These are phyloP conservation scores for Cassiopea andromeda DNA, from an alignment of 30 jellyfish, hydroid and myxozoan genomes.

Conservation along the genomic window DNA sequence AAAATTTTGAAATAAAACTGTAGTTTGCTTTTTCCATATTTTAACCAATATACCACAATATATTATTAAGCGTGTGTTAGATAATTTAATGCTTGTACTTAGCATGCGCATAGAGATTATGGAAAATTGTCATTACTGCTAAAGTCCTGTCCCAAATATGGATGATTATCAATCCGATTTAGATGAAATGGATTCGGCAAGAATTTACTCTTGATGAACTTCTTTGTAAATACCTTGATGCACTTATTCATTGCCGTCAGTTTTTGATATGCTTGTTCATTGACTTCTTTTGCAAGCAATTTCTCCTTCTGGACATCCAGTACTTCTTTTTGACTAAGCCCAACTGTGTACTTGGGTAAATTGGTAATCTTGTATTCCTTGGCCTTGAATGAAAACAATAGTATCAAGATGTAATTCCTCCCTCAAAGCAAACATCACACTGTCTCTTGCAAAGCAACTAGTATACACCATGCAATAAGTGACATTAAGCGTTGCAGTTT, in stretches of 20 bases:
- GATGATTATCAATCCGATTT: background rate
- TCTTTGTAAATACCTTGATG: conserved; percentile 33
- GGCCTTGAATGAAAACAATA: conserved; percentile 8
- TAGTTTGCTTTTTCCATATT: no score
- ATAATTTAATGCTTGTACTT: no score
- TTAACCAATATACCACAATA: no score
- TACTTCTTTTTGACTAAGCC: conserved; percentile 6
- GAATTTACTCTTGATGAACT: background rate
- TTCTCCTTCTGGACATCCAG: background rate
- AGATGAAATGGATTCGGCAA: background rate
- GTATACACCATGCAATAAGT: no score
- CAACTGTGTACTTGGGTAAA: conserved; percentile 40
- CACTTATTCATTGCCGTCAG: conserved; percentile 20
- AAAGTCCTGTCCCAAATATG: background rate
- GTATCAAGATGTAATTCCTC: background rate
- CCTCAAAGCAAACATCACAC: background rate
- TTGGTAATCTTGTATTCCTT: background rate
- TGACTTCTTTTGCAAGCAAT: background rate
- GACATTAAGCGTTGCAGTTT: no score
- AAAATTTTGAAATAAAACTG: no score
- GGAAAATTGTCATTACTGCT: background rate
- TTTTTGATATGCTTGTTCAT: background rate
- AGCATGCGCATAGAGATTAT: background rate
- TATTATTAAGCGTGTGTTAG: no score
- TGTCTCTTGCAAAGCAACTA: background rate